These are phyloP conservation scores for Oryzias javanicus DNA, from an alignment of 2,113 vertebrate species.

Conservation along the genomic window DNA sequence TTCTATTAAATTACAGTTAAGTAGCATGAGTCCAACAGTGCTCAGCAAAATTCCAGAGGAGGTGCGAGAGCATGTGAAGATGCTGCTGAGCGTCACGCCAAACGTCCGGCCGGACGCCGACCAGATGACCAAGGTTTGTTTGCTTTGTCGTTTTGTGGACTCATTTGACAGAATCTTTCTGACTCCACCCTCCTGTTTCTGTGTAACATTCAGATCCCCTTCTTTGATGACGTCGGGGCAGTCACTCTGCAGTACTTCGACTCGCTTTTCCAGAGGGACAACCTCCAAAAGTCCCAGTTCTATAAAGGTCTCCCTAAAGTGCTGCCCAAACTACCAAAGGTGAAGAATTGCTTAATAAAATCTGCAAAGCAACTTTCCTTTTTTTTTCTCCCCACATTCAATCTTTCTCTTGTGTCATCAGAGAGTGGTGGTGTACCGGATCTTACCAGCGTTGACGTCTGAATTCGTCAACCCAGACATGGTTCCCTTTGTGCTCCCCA, in stretches of 20 bases:
- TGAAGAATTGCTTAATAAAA: conserved; percentile 29
- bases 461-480: conserved; percentile 98
- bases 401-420: conserved; percentile 56
- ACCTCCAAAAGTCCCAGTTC: conserved; percentile 98
- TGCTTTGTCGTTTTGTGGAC: neutral
- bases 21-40: conserved; percentile 83
- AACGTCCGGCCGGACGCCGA: conserved; percentile 94
- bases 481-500: conserved; percentile 97
- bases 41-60: conserved; percentile 90
- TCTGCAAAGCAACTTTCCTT: too few relatives aligned
- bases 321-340: conserved; percentile 95
- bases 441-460: conserved; percentile 90
- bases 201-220: conserved; percentile 84
- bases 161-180: neutral
- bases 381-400: neutral
- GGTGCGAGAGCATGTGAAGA: conserved; percentile 91
- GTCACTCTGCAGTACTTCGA: conserved; percentile 97
- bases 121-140: conserved; percentile 95
- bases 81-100: conserved; percentile 91
- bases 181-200: neutral
- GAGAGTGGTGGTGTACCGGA: conserved; percentile 93
- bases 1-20: conserved; percentile 76
- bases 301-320: conserved; percentile 98
- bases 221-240: conserved; percentile 96
- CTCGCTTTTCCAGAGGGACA: conserved; percentile 97